Conservation (phyloP, 2,888 invertebrate genomes). For the Cancer borealis region DNA sequence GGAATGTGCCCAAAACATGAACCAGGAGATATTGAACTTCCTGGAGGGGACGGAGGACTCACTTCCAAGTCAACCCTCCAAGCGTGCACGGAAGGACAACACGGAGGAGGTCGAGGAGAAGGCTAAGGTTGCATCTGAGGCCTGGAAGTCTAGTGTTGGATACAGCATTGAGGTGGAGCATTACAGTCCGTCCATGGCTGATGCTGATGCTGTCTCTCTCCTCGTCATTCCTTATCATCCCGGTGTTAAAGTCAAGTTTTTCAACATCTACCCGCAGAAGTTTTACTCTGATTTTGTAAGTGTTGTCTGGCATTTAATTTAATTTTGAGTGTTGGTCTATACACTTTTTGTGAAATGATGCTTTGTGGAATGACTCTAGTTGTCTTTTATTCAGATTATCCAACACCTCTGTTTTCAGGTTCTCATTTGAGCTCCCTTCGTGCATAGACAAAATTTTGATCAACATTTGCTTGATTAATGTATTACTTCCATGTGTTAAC, state of each 20-base stretch:
- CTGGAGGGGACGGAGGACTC: conserved; percentile 39
- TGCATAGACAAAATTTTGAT: too few relatives aligned
- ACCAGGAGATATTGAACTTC: conserved; percentile 60
- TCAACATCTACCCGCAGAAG: conserved; percentile 54
- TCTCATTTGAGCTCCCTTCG: too few relatives aligned
- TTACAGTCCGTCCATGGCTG: neutral
- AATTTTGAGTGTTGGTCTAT: too few relatives aligned
- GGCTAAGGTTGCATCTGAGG: neutral
- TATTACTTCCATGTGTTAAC: too few relatives aligned
- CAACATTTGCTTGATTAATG: neutral
- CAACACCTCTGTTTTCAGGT: too few relatives aligned
- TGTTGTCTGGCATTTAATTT: neutral
- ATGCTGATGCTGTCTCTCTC: conserved; percentile 69
- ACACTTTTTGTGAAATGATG: too few relatives aligned
- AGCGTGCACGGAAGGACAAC: neutral
- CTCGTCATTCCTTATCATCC: conserved; percentile 70
- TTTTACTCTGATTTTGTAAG: conserved; percentile 66
- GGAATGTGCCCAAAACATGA: conserved; percentile 54
- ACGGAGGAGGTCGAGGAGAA: neutral
- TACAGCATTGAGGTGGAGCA: conserved; percentile 73
- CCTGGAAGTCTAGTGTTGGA: conserved; percentile 52
- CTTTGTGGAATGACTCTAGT: too few relatives aligned
- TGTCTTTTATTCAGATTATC: too few relatives aligned
- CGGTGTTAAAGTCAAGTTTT: conserved; percentile 69
- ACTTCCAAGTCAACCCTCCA: neutral